Percentiles rank a stretch among this genome's conserved stretches.
Conservation (phyloP, 1,140 invertebrate genomes). For the Danaus plexippus region DNA sequence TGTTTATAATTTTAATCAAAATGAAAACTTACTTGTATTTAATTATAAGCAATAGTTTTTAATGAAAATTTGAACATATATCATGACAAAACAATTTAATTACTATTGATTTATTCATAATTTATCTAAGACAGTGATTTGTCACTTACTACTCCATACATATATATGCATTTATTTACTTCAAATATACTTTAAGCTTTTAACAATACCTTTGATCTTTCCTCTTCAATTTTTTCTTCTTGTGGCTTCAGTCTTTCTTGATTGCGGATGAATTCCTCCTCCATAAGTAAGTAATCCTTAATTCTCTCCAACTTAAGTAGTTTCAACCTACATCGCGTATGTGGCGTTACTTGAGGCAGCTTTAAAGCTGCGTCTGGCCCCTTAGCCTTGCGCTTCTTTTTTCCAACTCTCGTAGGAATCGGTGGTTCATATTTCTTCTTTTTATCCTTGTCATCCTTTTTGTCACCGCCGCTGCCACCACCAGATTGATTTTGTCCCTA, state of each 20-base stretch:
- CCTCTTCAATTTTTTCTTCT: slow-evolving; percentile 99
- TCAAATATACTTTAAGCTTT: not conserved
- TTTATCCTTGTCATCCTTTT: slow-evolving; percentile 98
- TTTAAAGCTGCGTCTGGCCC: slow-evolving; percentile 98
- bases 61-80: too few relatives aligned
- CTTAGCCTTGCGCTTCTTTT: slow-evolving; percentile 96
- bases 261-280: slow-evolving; percentile 99
- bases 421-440: slow-evolving; percentile 99
- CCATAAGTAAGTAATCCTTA: slow-evolving; percentile 99
- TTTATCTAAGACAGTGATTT: too few relatives aligned
- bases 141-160: too few relatives aligned
- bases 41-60: too few relatives aligned
- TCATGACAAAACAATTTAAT: too few relatives aligned
- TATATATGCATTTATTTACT: slow-evolving; percentile 2
- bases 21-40: too few relatives aligned
- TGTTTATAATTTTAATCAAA: too few relatives aligned
- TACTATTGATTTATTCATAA: not conserved
- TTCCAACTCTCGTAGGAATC: slow-evolving; percentile 98
- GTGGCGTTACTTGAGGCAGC: slow-evolving; percentile 96
- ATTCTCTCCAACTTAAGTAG: slow-evolving; percentile 97
- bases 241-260: slow-evolving; percentile 98
- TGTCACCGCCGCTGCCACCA: slow-evolving; percentile 88
- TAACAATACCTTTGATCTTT: slow-evolving; percentile 82
- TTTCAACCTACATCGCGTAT: slow-evolving; percentile 96
- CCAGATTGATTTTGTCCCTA: slow-evolving; percentile 97